Base-by-base conservation (phyloP, 2,113 vertebrate genomes). In the Sebastes fasciatus region DNA sequence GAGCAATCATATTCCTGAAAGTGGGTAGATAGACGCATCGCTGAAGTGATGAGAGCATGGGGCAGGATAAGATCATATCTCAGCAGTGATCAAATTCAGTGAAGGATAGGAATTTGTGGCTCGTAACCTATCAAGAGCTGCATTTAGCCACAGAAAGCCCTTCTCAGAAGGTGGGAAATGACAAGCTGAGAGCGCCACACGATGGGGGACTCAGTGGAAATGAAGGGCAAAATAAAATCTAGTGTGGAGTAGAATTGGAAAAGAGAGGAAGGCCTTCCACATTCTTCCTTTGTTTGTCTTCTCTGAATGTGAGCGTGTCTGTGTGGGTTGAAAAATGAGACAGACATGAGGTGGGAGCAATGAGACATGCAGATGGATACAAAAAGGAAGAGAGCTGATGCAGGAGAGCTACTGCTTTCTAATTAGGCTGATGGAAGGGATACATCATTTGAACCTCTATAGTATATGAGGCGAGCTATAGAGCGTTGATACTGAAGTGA, bases 301-400 rank as follows among this genome's bases (percentile, higher is more conserved):
- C 58, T 75, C 66, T 88, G 16, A 64, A 43, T 75, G 64, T 40
- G 58, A 82, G 71, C 66, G 66, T 26, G 69, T 67, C 46, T 83
- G 90, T 80, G 91, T 91, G 90, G 83, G 89, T 34, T 84, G 84
- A 88, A 48, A 65, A 75, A 51, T 51, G 80, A 91, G 82, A 88
- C 77, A 88, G 75, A 85, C 81, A 77, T 51, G 71, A 69, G 55
- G 84, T 84, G 86, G 80, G 86, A 80, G 81, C 75, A 43, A 86
- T 72, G 82, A 88, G 70, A 88, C 74, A 26, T 88, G 72, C 64
- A 74, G 74, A 91, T 77, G 75, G 88, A 65, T 85, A 34, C 65
- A 77, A 74, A 68, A 8, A 51, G 21, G 12, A 83, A 45, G 82
- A 82, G 55, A 49, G 48, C 34, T 58, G 60, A 68, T 26, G 66